These are phyloP conservation scores for Torymus auratus DNA, from an alignment of 2,888 invertebrate genomes.

Conservation along the genomic window DNA sequence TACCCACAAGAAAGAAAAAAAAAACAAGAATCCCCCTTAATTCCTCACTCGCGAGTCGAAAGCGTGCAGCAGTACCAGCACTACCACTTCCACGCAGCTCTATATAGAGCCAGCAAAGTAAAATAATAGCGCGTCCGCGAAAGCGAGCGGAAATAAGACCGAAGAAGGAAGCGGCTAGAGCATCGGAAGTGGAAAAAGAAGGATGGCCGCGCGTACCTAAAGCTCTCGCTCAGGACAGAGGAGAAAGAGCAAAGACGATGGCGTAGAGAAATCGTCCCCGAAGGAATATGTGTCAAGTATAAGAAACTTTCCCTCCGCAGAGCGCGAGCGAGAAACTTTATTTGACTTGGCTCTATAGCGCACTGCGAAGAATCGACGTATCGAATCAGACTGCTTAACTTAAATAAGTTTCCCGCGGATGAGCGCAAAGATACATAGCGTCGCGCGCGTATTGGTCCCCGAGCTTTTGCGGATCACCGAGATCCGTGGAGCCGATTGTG, in stretches of 20 bases:
- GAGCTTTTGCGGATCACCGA: slow-evolving; percentile 36
- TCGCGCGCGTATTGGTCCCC: slow-evolving; percentile 30
- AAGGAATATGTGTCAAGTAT: slow-evolving; percentile 63
- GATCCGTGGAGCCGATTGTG: slow-evolving; percentile 37
- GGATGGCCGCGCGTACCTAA: not conserved
- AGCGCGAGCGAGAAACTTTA: slow-evolving; percentile 60
- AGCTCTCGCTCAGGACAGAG: not conserved
- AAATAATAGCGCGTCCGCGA: slow-evolving; percentile 44
- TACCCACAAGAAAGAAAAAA: no score
- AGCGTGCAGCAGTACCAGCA: not conserved
- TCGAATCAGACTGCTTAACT: slow-evolving; percentile 67
- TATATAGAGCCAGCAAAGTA: slow-evolving; percentile 30
- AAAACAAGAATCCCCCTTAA: not conserved
- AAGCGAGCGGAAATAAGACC: slow-evolving; percentile 7
- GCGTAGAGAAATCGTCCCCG: slow-evolving; percentile 61
- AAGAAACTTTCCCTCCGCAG: slow-evolving; percentile 55
- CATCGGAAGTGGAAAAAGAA: slow-evolving; percentile 42
- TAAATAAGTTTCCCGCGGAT: slow-evolving; percentile 65
- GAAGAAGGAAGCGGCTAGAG: not conserved
- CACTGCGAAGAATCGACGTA: slow-evolving; percentile 53
- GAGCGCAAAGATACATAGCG: slow-evolving; percentile 58
- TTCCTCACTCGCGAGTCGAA: slow-evolving; percentile 4
- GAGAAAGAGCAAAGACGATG: slow-evolving; percentile 14
- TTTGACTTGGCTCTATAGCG: slow-evolving; percentile 62
- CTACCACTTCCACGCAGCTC: not conserved